These are phyloP conservation scores for Apostichopus leukothele DNA, from an alignment of 53 echinoderm and acorn worm species.

Conservation along the genomic window DNA sequence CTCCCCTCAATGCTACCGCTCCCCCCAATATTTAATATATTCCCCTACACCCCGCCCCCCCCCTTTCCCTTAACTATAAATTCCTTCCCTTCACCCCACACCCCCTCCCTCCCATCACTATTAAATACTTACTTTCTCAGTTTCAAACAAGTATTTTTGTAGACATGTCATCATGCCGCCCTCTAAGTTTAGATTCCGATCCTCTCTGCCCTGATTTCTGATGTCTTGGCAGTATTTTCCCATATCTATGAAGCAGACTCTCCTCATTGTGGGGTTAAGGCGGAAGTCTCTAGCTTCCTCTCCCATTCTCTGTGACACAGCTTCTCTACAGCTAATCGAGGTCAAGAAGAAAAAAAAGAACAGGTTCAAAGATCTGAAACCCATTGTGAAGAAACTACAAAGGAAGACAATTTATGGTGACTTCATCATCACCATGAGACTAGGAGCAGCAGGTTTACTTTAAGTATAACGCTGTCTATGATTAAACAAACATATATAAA, in stretches of 20 bases:
- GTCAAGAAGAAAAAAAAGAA: neutral
- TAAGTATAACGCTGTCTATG: too few relatives aligned
- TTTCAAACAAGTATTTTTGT: neutral
- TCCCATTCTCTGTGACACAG: conserved; percentile 71
- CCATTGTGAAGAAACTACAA: too few relatives aligned
- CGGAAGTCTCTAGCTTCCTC: conserved; percentile 73
- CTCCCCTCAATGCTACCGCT: too few relatives aligned
- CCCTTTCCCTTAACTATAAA: neutral
- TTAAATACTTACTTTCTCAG: conserved; percentile 1
- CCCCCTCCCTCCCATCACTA: neutral
- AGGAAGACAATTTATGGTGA: too few relatives aligned
- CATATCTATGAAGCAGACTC: conserved; percentile 84
- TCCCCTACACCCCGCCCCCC: too few relatives aligned
- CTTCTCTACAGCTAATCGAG: conserved; percentile 60
- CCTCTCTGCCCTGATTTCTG: conserved; percentile 8
- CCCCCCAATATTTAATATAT: too few relatives aligned
- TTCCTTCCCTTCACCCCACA: neutral
- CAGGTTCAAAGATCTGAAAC: too few relatives aligned
- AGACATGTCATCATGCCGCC: conserved; percentile 76
- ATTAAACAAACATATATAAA: too few relatives aligned
- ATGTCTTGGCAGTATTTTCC: conserved; percentile 72
- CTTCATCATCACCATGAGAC: too few relatives aligned
- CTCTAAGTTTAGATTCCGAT: conserved; percentile 49
- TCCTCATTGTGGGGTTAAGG: conserved; percentile 74
- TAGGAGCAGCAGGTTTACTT: too few relatives aligned